phyloP scores from a whole-genome alignment of 1,140 invertebrate genomes.

The Drosophila ogumai region DNA sequence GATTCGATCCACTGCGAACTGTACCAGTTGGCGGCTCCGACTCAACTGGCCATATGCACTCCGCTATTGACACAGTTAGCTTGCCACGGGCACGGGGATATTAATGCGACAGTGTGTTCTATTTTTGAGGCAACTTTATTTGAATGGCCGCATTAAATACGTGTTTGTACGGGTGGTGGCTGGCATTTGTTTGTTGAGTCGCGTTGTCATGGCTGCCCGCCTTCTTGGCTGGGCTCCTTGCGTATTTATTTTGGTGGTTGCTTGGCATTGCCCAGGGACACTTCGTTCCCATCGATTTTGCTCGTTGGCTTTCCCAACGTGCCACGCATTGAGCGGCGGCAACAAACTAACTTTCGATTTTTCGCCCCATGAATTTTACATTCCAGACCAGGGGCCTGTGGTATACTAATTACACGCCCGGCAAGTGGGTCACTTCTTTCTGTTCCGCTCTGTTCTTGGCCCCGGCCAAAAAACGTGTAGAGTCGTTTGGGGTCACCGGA shows the following conservation, averaged over 20 bases:
- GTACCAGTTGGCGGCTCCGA: conserved; percentile 33
- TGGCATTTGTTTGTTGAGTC: conserved; percentile 70
- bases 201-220: conserved; percentile 64
- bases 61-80: conserved; percentile 68
- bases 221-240: conserved; percentile 52
- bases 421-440: conserved; percentile 66
- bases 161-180: conserved; percentile 17
- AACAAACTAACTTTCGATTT: conserved; percentile 72
- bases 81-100: conserved; percentile 22
- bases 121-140: conserved; percentile 74
- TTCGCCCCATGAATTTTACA: conserved; percentile 68
- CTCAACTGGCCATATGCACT: conserved; percentile 55
- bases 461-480: conserved; percentile 19
- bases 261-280: conserved; percentile 72
- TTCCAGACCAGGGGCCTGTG: conserved; percentile 22
- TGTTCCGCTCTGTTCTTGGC: conserved; percentile 13
- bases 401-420: conserved; percentile 63
- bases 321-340: conserved; percentile 46
- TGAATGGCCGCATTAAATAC: conserved; percentile 57
- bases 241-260: conserved; percentile 67
- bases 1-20: conserved; percentile 12
- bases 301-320: conserved; percentile 51
- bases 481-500: conserved; percentile 28
- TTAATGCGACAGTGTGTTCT: conserved; percentile 69
- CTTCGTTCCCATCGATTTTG: conserved; percentile 65